A percentile compares a stretch with the other conserved stretches of the same genome.
These are phyloP conservation scores for Dasyurus viverrinus DNA, from an alignment of 2,113 vertebrate genomes.

Conservation along the genomic window DNA sequence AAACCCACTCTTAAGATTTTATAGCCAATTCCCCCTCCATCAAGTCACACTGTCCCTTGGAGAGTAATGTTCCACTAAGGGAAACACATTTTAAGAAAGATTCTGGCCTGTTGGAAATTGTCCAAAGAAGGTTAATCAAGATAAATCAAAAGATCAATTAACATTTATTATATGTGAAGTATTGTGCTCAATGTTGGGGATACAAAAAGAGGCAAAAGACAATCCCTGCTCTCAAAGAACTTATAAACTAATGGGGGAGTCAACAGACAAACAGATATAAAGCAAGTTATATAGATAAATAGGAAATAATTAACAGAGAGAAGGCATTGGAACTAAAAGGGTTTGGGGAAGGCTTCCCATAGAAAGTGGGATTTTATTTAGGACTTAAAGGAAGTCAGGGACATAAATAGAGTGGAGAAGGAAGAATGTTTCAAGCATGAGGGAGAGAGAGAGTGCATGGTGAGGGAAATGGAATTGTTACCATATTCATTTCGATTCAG, in stretches of 20 bases:
- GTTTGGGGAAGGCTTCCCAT: neutral
- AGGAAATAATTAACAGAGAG: neutral
- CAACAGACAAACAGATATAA: neutral
- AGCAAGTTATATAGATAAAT: neutral
- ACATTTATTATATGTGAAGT: too few species aligned
- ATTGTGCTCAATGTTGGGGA: too few species aligned
- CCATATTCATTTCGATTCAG: neutral
- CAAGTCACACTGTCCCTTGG: too few species aligned
- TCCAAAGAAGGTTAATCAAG: too few species aligned
- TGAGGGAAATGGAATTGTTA: neutral
- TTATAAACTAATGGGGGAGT: neutral
- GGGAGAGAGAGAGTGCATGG: neutral
- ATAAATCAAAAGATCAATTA: too few species aligned
- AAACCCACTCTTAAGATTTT: too few species aligned
- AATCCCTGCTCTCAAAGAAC: neutral
- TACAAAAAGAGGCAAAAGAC: too few species aligned
- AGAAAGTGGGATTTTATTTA: too few species aligned
- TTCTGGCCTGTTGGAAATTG: too few species aligned
- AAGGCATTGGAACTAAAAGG: neutral
- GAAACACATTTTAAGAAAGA: too few species aligned
- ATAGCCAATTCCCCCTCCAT: too few species aligned
- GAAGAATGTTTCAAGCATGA: neutral
- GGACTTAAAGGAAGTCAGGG: neutral
- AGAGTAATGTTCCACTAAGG: too few species aligned
- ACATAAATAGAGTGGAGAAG: neutral